A percentile compares a stretch with the other conserved stretches of the same genome.
phyloP scores from a whole-genome alignment of 2,888 invertebrate species.

The Limnephilus auricula region DNA sequence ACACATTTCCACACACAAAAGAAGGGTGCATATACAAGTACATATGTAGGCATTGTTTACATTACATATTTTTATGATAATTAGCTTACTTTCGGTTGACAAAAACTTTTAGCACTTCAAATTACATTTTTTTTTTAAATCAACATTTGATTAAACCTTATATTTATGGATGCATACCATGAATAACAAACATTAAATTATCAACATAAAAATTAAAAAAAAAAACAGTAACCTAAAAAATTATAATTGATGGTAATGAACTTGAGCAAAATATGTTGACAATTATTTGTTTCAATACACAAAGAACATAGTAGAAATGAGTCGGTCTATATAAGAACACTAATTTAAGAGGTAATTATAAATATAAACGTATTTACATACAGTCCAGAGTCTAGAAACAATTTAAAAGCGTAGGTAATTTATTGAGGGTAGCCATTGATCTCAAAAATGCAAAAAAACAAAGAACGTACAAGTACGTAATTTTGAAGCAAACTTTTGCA shows the following conservation, averaged over 20 bases:
- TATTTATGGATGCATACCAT: neutral
- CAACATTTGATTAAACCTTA: neutral
- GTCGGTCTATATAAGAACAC: neutral
- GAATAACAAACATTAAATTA: neutral
- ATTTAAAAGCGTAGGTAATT: neutral
- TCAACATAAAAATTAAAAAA: neutral
- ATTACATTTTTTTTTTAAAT: neutral
- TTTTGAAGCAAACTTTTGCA: neutral
- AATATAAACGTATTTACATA: neutral
- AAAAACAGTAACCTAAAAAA: neutral
- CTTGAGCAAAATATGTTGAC: neutral
- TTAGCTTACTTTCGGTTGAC: neutral
- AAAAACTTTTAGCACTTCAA: neutral
- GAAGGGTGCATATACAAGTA: neutral
- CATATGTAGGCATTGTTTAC: neutral
- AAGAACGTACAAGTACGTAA: neutral
- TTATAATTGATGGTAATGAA: neutral
- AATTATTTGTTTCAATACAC: neutral
- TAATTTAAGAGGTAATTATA: neutral
- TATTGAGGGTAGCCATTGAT: constrained; percentile 30
- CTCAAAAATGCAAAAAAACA: neutral
- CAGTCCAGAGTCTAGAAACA: neutral
- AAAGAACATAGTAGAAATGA: neutral
- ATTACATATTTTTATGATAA: neutral
- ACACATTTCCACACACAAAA: neutral